phyloP scores from a whole-genome alignment of 2,888 invertebrate genomes.

The Melanchra persicariae region DNA sequence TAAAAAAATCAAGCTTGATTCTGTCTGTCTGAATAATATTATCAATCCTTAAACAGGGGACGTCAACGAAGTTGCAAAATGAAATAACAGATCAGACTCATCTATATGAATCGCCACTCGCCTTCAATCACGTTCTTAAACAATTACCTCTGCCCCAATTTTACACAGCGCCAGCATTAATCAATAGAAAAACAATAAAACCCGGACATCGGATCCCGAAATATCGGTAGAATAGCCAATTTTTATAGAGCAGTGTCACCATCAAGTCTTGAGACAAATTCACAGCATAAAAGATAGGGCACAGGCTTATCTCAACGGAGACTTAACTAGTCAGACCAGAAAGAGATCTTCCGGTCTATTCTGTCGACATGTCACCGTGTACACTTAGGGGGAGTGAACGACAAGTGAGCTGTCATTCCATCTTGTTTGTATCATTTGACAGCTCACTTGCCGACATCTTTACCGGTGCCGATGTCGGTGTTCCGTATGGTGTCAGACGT shows the following conservation, averaged over 20 bases:
- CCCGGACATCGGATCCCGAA: slow-evolving; percentile 53
- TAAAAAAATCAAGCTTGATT: too few species aligned
- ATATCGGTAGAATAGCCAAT: slow-evolving; percentile 59
- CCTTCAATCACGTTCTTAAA: slow-evolving; percentile 52
- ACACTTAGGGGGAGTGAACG: too few species aligned
- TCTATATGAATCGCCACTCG: slow-evolving; percentile 15
- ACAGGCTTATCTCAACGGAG: background rate
- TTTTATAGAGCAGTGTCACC: slow-evolving; percentile 50
- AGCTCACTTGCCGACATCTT: too few species aligned
- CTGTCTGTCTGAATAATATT: background rate
- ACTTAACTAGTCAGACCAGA: too few species aligned
- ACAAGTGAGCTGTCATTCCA: too few species aligned
- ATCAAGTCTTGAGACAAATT: background rate
- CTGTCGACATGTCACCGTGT: too few species aligned
- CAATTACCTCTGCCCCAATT: slow-evolving; percentile 56
- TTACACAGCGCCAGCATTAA: slow-evolving; percentile 59
- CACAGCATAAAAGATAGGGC: background rate
- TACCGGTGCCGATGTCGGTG: too few species aligned
- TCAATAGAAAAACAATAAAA: slow-evolving; percentile 66
- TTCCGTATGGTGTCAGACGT: too few species aligned
- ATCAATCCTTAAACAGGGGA: background rate
- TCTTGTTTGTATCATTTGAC: too few species aligned
- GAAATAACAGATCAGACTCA: slow-evolving; percentile 16
- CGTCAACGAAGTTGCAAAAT: slow-evolving; percentile 9
- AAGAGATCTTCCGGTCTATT: too few species aligned